Conservation (phyloP, 2,113 vertebrate genomes). For the Morone saxatilis region DNA sequence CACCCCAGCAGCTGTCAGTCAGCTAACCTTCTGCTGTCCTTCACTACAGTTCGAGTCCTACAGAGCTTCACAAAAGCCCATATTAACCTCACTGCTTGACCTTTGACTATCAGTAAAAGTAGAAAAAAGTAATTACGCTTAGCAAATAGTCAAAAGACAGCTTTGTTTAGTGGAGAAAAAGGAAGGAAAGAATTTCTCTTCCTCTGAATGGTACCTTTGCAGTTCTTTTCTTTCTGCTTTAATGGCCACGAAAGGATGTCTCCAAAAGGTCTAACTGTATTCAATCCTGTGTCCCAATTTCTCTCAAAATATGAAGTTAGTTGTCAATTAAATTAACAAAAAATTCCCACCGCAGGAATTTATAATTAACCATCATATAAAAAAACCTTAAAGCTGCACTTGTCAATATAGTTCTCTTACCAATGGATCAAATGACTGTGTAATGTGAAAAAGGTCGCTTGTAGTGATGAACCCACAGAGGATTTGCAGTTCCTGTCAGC, state of each 20-base stretch:
- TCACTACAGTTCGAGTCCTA: slow-evolving; percentile 6
- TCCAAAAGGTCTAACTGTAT: not conserved
- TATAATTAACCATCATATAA: not conserved
- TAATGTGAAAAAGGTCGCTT: not conserved
- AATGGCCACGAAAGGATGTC: not conserved
- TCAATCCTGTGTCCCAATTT: not conserved
- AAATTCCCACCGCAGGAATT: not conserved
- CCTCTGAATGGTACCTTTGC: not conserved
- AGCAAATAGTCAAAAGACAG: too few relatives aligned
- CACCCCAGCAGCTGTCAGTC: slow-evolving; percentile 6
- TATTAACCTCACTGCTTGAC: not conserved
- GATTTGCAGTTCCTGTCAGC: not conserved
- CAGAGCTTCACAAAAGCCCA: slow-evolving; percentile 25
- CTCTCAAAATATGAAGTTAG: not conserved
- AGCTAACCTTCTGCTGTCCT: slow-evolving; percentile 25
- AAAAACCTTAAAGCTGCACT: not conserved
- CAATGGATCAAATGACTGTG: not conserved
- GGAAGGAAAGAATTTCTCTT: not conserved
- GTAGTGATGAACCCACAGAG: not conserved
- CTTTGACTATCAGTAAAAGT: slow-evolving; percentile 16
- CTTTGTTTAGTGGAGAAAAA: too few relatives aligned
- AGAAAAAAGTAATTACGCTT: not conserved
- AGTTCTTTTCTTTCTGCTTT: not conserved
- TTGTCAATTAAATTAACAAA: too few relatives aligned
- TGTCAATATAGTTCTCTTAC: not conserved